phyloP scores from a whole-genome alignment of 2,113 vertebrate species.

The Tragelaphus imberbis region DNA sequence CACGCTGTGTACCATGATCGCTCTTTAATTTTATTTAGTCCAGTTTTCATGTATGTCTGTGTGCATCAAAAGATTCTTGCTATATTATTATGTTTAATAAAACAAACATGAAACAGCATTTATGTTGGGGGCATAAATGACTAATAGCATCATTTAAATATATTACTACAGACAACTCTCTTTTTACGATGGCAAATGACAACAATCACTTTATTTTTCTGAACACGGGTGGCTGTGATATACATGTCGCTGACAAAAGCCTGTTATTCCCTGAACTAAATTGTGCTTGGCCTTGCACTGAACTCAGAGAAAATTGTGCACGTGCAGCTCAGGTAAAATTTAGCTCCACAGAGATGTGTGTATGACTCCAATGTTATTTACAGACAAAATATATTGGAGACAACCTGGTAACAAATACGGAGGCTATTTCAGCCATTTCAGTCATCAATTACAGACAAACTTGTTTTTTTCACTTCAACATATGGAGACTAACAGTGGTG shows the following conservation, averaged over 20 bases:
- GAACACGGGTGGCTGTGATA: constrained; percentile 22
- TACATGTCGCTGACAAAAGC: constrained; percentile 50
- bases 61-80: background rate
- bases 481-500: background rate
- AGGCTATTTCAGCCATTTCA: background rate
- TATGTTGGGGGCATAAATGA: constrained; percentile 27
- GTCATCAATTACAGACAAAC: constrained; percentile 6
- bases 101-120: constrained; percentile 21
- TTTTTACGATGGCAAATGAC: constrained; percentile 19
- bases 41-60: background rate
- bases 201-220: constrained; percentile 60
- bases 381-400: constrained; percentile 25
- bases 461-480: constrained; percentile 29
- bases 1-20: background rate
- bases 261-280: constrained; percentile 54
- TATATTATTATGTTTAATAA: constrained; percentile 17
- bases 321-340: constrained; percentile 48
- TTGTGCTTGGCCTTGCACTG: constrained; percentile 53
- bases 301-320: constrained; percentile 59
- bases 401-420: background rate
- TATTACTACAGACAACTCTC: constrained; percentile 1
- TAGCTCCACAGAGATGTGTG: background rate
- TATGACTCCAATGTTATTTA: background rate
- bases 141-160: constrained; percentile 49
- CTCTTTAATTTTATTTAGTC: constrained; percentile 26